phyloP scores from a whole-genome alignment of 2,797 vertebrate genomes.

The Petrocephalus sullivani region DNA sequence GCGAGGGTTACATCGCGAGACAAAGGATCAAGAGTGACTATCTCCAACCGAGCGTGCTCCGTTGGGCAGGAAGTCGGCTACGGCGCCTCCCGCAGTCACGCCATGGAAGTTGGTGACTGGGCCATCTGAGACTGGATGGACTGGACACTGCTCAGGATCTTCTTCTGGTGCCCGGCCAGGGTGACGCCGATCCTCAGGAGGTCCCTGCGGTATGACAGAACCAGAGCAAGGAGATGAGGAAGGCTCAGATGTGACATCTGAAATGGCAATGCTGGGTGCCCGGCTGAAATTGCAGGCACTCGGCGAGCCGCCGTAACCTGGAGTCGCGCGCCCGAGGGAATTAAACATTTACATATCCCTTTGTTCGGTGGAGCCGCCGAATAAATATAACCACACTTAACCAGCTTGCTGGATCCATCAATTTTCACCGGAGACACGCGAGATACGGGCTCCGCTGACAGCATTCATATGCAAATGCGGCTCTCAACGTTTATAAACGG shows the following conservation, averaged over 20 bases:
- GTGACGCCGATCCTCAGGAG: slow-evolving; percentile 92
- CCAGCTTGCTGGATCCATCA: slow-evolving; percentile 20
- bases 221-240: slow-evolving; percentile 18
- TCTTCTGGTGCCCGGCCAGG: slow-evolving; percentile 96
- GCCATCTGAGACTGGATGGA: slow-evolving; percentile 81
- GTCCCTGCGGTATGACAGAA: slow-evolving; percentile 64
- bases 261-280: neutral
- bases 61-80: neutral
- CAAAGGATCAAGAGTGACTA: slow-evolving; percentile 9
- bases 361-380: neutral
- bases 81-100: slow-evolving; percentile 54
- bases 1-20: neutral
- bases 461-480: slow-evolving; percentile 22
- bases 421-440: neutral
- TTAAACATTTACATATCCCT: slow-evolving; percentile 24
- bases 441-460: slow-evolving; percentile 2
- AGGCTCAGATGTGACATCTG: neutral
- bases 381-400: slow-evolving; percentile 25
- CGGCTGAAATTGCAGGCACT: neutral
- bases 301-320: neutral
- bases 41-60: slow-evolving; percentile 7
- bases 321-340: neutral
- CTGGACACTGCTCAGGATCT: slow-evolving; percentile 92
- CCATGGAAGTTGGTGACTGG: slow-evolving; percentile 85
- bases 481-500: neutral